Percentiles rank a stretch among this genome's conserved stretches.
Conservation (phyloP, 2,113 vertebrate genomes). For the Psettodes erumei region DNA sequence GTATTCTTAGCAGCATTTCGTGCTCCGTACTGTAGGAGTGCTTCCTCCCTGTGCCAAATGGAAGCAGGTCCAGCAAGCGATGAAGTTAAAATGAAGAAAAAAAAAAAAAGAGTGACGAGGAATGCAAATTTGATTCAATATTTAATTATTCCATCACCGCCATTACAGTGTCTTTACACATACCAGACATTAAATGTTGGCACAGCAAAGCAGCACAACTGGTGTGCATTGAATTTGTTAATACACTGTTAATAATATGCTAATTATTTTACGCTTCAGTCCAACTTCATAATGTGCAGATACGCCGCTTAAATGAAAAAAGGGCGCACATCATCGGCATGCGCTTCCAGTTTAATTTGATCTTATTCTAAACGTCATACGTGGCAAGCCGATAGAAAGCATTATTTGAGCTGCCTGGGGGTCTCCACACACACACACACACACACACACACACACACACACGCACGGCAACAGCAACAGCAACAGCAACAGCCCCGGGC, state of each 20-base stretch:
- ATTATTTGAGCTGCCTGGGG: neutral
- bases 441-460: no score
- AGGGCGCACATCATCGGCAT: neutral
- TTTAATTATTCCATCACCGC: neutral
- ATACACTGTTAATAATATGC: neutral
- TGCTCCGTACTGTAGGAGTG: conserved; percentile 15
- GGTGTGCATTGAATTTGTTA: neutral
- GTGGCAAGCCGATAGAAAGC: neutral
- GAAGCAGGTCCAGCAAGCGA: conserved; percentile 6
- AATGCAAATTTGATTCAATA: no score
- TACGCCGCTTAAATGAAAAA: neutral
- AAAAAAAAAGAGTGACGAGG: no score
- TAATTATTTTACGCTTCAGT: neutral
- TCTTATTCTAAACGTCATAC: neutral
- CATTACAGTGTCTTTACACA: neutral
- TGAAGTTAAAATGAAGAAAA: neutral
- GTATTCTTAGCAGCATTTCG: conserved; percentile 55
- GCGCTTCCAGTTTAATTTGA: neutral
- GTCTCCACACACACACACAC: conserved; percentile 10
- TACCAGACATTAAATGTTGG: neutral
- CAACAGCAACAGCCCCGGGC: neutral
- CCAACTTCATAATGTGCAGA: neutral
- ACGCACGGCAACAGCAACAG: no score
- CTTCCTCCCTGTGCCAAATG: neutral
- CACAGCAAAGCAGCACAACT: neutral